Evolutionary conservation across 1,140 invertebrate species (phyloP).

Genomic region (Pollicipes pollicipes): DNA sequence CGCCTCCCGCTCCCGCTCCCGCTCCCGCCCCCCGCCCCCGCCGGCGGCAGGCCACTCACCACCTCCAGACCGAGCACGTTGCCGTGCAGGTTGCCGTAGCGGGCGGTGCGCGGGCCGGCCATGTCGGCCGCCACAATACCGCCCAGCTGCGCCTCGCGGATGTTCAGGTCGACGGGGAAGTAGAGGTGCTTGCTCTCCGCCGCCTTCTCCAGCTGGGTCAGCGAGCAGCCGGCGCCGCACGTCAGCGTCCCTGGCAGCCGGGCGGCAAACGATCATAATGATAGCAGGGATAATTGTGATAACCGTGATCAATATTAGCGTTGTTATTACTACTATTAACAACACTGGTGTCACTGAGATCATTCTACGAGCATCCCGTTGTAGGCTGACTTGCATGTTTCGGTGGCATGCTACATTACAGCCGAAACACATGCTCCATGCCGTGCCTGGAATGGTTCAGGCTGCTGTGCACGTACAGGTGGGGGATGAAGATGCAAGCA

Average conservation of each 20-base stretch:
- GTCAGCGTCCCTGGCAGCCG: background rate
- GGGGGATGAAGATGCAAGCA: too few species aligned
- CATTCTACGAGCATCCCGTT: background rate
- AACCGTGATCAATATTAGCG: background rate
- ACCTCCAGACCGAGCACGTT: slow-evolving; percentile 81
- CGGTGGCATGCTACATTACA: too few species aligned
- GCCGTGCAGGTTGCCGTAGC: slow-evolving; percentile 90
- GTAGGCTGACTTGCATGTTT: background rate
- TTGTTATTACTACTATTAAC: too few species aligned
- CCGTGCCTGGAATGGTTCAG: too few species aligned
- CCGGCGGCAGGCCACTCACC: slow-evolving; percentile 36
- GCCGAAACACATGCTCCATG: too few species aligned
- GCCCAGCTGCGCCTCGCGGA: slow-evolving; percentile 40
- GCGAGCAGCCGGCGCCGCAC: background rate
- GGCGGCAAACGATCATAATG: background rate
- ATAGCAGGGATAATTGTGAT: too few species aligned
- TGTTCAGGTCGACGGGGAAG: slow-evolving; percentile 40
- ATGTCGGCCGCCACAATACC: slow-evolving; percentile 41
- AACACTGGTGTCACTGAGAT: too few species aligned
- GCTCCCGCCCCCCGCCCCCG: too few species aligned
- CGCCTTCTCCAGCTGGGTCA: background rate
- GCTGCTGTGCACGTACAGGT: too few species aligned
- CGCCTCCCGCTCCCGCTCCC: too few species aligned
- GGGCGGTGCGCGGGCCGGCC: slow-evolving; percentile 60
- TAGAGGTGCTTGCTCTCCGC: slow-evolving; percentile 24